Base-by-base conservation (phyloP, 2,113 vertebrate species). In the Neodontobutis hainanensis region DNA sequence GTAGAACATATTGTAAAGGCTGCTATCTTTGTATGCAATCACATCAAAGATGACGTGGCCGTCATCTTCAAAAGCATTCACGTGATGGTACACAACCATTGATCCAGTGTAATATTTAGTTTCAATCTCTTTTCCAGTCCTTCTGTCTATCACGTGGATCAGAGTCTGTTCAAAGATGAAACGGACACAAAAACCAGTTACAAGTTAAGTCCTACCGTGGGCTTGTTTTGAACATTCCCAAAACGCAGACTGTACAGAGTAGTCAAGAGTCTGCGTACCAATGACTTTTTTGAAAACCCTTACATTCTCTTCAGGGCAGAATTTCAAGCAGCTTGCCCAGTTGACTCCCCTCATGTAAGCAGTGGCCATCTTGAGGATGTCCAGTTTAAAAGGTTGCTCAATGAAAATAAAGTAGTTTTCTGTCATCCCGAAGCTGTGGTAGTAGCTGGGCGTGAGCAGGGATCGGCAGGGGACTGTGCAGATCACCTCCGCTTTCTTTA, bases 391-490 rank as follows among this genome's bases (percentile, higher is more conserved):
- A 0, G 97, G 96, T 87, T 96, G 95, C 83, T 99, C 97, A 2
- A 98, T 52, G 48, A 99, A 96, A 70, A 99, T 12, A 47, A 98
- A 76, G 79, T 96, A 96, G 87, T 96, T 96, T 55, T 97, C 94
- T 0, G 95, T 95, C 80, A 98, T 78, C 35, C 96, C 95, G 34
- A 99, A 99, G 88, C 96, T 99, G 82, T 99, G 96, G 79, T 94
- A 96, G 87, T 97, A 99, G 90, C 95, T 96, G 11, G 96, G 97
- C 1, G 90, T 91, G 46, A 99, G 91, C 52, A 96, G 87, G 2
- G 94, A 94, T 36, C 66, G 91, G 62, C 95, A 94, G 38, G 95
- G 91, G 47, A 99, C 45, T 1, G 94, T 92, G 75, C 93, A 95
- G 19, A 96, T 6, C 48, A 94, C 93, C 87, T 97, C 94, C 0